Conservation (phyloP, 2,888 invertebrate species). For the Tetramorium bicarinatum region DNA sequence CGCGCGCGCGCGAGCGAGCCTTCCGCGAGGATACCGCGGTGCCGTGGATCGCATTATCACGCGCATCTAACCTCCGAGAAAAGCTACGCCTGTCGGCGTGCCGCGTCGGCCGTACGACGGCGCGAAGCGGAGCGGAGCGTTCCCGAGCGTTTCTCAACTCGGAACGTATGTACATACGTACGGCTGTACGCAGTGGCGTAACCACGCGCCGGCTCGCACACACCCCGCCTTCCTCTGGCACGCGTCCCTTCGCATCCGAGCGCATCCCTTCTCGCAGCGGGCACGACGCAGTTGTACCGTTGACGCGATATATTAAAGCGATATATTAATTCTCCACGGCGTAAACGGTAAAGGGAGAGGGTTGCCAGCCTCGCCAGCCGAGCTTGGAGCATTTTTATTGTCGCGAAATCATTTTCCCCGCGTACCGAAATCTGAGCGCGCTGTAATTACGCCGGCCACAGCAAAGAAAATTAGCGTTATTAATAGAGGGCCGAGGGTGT, state of each 20-base stretch:
- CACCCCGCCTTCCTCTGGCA: neutral
- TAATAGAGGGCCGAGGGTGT: neutral
- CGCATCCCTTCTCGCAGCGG: neutral
- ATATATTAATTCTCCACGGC: neutral
- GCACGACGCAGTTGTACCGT: neutral
- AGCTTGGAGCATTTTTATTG: neutral
- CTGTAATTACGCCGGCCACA: neutral
- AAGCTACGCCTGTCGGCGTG: constrained; percentile 73
- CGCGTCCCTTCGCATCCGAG: neutral
- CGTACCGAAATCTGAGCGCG: neutral
- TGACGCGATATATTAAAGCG: neutral
- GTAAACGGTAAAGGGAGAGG: neutral
- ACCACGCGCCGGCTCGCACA: neutral
- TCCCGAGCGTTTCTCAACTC: constrained; percentile 65
- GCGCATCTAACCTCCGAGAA: constrained; percentile 77
- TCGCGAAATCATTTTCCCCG: neutral
- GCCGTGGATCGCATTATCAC: constrained; percentile 77
- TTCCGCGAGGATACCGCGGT: constrained; percentile 71
- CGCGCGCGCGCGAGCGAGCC: constrained; percentile 48
- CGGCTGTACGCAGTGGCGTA: constrained; percentile 53
- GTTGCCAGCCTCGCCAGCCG: neutral
- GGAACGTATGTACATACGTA: constrained; percentile 39
- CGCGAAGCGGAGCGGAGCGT: constrained; percentile 60
- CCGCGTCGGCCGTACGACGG: constrained; percentile 67
- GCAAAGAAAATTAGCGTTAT: neutral